Percentiles rank a stretch among this genome's conserved stretches.
Evolutionary conservation across 2,113 vertebrate species (phyloP).

Genomic region (Saccopteryx leptura): DNA sequence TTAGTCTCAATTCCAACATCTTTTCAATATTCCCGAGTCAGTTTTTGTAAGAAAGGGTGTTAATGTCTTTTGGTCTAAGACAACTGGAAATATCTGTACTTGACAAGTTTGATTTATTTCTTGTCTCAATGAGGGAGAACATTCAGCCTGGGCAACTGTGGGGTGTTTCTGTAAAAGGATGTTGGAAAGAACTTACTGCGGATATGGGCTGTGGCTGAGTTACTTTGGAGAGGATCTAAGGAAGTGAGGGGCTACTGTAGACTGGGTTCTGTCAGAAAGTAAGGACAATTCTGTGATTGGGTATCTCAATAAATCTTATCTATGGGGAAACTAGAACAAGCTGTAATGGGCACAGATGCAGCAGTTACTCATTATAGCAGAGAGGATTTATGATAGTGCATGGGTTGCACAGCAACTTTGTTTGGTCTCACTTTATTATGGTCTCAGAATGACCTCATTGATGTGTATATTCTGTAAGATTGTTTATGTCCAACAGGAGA

Average conservation of each 20-base stretch:
- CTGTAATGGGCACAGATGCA: not conserved
- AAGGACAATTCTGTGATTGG: not conserved
- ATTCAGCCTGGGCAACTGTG: not conserved
- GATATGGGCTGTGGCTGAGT: not conserved
- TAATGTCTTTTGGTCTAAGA: not conserved
- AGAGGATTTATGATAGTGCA: not conserved
- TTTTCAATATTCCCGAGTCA: not conserved
- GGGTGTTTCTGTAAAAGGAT: not conserved
- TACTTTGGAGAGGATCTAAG: not conserved
- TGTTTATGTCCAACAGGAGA: not conserved
- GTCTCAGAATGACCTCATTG: not conserved
- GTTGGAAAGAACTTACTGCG: not conserved
- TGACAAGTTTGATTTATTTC: not conserved
- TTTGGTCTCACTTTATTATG: not conserved
- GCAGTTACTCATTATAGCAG: not conserved
- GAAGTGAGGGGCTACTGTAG: not conserved
- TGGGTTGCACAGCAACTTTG: not conserved
- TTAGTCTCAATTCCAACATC: not conserved
- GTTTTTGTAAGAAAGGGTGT: not conserved
- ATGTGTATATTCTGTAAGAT: not conserved
- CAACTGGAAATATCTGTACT: not conserved
- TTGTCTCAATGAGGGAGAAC: not conserved
- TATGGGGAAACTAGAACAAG: not conserved
- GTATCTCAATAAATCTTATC: not conserved
- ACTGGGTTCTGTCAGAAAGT: not conserved